Percentiles rank a stretch among this genome's conserved stretches.
Conservation (phyloP, 2,113 vertebrate species). For the Pseudonaja textilis region DNA sequence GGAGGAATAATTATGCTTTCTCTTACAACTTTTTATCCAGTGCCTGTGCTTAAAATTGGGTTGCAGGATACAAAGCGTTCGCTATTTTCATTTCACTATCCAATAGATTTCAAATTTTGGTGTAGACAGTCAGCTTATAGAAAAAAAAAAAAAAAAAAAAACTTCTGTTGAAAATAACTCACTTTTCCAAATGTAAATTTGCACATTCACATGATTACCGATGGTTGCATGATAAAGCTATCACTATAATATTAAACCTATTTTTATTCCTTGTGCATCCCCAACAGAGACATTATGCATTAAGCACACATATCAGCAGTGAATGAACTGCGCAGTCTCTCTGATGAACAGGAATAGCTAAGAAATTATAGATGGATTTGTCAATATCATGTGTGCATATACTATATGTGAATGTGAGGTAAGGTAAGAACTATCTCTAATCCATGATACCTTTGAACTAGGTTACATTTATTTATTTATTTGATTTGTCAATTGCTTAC, state of each 20-base stretch:
- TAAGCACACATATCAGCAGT: not conserved
- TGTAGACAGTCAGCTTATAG: not conserved
- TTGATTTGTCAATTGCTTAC: too few species aligned
- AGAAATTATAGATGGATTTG: not conserved
- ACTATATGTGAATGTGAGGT: not conserved
- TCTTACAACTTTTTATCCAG: not conserved
- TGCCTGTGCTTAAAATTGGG: not conserved
- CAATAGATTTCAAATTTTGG: not conserved
- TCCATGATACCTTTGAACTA: not conserved
- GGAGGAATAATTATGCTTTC: not conserved
- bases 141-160: not conserved
- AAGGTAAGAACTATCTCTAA: not conserved
- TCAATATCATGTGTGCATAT: not conserved
- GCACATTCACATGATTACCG: not conserved
- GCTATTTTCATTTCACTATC: conserved; percentile 1
- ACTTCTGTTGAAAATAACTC: not conserved
- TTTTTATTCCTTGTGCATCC: not conserved
- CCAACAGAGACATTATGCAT: not conserved
- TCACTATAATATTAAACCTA: not conserved
- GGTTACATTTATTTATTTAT: not conserved
- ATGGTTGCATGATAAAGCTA: not conserved
- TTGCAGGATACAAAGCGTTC: not conserved
- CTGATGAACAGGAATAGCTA: not conserved
- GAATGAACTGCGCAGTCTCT: not conserved
- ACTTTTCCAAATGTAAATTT: not conserved